Conservation (phyloP, 37 sponge, comb jelly and placozoan genomes). For the Beroe forskalii region DNA sequence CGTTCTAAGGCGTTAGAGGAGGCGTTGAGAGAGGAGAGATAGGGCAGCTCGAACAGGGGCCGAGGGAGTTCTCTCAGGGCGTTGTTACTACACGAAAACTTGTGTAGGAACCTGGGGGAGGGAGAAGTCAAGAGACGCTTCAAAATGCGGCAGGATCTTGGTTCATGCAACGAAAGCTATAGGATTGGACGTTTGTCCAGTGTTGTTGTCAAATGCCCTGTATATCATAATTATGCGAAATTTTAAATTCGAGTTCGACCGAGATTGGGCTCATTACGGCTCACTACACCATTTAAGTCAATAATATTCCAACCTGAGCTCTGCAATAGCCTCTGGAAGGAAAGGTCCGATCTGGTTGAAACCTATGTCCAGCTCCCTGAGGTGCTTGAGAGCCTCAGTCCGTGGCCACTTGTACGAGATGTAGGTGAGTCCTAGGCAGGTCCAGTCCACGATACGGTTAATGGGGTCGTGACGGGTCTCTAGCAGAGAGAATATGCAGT, state of each 20-base stretch:
- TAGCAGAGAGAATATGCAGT: slow-evolving; percentile 9
- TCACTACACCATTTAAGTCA: no score
- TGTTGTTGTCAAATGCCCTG: no score
- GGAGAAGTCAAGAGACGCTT: no score
- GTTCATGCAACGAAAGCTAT: no score
- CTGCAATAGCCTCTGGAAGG: not conserved
- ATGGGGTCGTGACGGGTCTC: not conserved
- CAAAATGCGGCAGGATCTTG: no score
- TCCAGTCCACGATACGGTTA: not conserved
- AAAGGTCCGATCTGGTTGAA: slow-evolving; percentile 38
- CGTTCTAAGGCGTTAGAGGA: slow-evolving; percentile 76
- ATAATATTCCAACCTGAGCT: not conserved
- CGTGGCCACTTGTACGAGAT: not conserved
- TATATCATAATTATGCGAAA: no score
- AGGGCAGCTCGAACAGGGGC: slow-evolving; percentile 79
- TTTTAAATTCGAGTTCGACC: no score
- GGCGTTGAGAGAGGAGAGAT: slow-evolving; percentile 76
- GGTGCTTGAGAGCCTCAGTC: not conserved
- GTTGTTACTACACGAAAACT: slow-evolving; percentile 68
- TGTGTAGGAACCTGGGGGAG: not conserved
- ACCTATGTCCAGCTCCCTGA: not conserved
- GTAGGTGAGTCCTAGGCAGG: slow-evolving; percentile 17
- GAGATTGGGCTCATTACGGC: no score
- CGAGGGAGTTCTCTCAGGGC: slow-evolving; percentile 74
- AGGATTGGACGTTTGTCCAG: no score